phyloP scores from a whole-genome alignment of 2,113 vertebrate genomes.

The Bubo blakistoni region DNA sequence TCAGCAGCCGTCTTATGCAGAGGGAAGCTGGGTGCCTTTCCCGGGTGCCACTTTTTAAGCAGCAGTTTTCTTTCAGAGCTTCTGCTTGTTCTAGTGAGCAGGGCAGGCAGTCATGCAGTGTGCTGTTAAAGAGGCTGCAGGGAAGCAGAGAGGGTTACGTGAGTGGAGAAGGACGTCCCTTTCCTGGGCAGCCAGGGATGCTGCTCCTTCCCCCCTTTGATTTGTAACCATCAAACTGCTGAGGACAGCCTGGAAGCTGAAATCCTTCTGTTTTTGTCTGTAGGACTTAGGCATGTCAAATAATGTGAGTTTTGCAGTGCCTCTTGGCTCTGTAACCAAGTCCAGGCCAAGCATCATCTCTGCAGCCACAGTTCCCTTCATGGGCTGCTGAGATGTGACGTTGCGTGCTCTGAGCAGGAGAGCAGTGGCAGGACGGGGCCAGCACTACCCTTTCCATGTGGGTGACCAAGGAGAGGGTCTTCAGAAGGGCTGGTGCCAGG shows the following conservation, averaged over 20 bases:
- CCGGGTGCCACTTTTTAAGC: background rate
- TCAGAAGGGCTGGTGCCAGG: background rate
- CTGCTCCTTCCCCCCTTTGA: background rate
- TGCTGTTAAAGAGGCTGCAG: background rate
- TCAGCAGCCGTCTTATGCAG: background rate
- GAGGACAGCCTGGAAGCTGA: background rate
- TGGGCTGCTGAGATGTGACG: fast-evolving
- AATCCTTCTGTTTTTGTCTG: background rate
- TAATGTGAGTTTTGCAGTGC: background rate
- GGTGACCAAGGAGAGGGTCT: background rate
- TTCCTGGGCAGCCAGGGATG: background rate
- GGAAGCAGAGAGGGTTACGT: background rate
- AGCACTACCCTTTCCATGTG: background rate
- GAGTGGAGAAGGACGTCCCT: background rate
- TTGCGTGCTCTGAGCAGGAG: background rate
- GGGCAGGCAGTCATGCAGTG: fast-evolving
- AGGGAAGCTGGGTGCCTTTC: background rate
- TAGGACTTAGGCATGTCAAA: fast-evolving
- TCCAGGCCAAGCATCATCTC: background rate
- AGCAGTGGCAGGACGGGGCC: background rate
- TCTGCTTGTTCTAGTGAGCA: background rate
- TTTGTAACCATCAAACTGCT: background rate
- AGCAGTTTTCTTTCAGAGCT: background rate
- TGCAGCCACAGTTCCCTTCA: background rate
- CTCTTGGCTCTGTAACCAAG: background rate